Conservation (phyloP, 2,888 invertebrate genomes). For the Diarsia rubi region DNA sequence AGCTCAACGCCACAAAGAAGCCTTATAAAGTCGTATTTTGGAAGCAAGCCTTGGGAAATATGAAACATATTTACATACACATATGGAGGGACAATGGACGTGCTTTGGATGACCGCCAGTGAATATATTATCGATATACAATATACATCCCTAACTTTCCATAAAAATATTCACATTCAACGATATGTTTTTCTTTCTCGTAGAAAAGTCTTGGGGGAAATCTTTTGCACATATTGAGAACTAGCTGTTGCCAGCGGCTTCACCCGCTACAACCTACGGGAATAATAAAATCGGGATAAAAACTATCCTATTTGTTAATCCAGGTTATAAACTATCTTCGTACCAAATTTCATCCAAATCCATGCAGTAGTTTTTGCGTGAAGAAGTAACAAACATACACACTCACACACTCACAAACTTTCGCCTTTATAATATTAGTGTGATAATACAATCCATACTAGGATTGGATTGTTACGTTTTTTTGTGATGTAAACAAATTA, state of each 20-base stretch:
- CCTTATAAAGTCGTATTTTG: slow-evolving; percentile 20
- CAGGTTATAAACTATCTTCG: too few species aligned
- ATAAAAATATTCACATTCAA: slow-evolving; percentile 54
- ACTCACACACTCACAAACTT: too few species aligned
- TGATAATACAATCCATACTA: slow-evolving; percentile 33
- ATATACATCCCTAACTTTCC: slow-evolving; percentile 53
- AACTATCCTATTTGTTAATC: too few species aligned
- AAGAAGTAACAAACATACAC: too few species aligned
- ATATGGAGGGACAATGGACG: slow-evolving; percentile 61
- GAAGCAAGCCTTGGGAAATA: background rate
- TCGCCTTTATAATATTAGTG: too few species aligned
- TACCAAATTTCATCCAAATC: too few species aligned
- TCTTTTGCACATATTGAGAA: slow-evolving; percentile 44
- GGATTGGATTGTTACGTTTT: slow-evolving; percentile 37
- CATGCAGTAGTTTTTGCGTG: too few species aligned
- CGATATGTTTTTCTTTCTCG: slow-evolving; percentile 32
- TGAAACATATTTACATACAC: slow-evolving; percentile 18
- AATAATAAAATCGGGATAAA: too few species aligned
- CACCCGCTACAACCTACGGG: too few species aligned
- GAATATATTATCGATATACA: slow-evolving; percentile 73
- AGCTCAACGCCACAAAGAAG: background rate
- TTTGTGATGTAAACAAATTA: slow-evolving; percentile 31
- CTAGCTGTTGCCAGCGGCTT: too few species aligned
- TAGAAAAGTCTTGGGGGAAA: slow-evolving; percentile 49
- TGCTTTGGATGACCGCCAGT: slow-evolving; percentile 79